Evolutionary conservation across 2,797 vertebrate species (phyloP).

Genomic region (Lepus oiostolus): DNA sequence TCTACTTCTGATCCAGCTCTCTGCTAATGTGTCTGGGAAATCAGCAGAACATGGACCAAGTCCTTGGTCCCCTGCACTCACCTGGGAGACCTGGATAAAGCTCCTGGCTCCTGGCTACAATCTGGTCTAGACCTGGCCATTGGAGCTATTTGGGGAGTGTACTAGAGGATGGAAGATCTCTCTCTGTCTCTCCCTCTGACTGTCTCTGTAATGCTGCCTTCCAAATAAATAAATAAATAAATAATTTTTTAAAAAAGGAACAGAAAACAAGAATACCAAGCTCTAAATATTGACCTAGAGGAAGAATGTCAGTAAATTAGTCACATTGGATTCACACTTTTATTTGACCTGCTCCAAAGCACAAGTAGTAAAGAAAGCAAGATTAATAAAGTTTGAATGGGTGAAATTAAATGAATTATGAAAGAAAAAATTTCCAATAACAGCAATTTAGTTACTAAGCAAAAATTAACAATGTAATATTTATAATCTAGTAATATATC

Average conservation of each 20-base stretch:
- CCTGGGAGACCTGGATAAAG: no score
- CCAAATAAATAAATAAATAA: no score
- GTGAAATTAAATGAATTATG: neutral
- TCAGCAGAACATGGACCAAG: neutral
- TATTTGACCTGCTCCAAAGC: neutral
- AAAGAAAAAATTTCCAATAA: neutral
- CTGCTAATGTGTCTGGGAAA: neutral
- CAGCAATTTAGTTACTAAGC: neutral
- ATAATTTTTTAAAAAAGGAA: no score
- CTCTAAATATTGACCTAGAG: neutral
- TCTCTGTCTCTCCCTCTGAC: no score
- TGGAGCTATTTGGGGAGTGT: no score
- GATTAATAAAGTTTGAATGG: neutral
- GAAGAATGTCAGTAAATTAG: neutral
- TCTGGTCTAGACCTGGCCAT: no score
- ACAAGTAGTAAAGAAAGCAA: neutral
- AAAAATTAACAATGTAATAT: neutral
- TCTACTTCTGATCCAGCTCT: no score
- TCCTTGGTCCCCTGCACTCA: no score
- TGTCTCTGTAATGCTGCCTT: no score
- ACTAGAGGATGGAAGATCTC: no score
- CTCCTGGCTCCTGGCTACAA: no score
- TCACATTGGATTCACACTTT: neutral
- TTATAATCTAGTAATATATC: neutral
- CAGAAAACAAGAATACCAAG: neutral